Percentiles rank a stretch among this genome's conserved stretches.
Conservation (phyloP, 1,140 invertebrate species). For the Rhopalosiphum padi region DNA sequence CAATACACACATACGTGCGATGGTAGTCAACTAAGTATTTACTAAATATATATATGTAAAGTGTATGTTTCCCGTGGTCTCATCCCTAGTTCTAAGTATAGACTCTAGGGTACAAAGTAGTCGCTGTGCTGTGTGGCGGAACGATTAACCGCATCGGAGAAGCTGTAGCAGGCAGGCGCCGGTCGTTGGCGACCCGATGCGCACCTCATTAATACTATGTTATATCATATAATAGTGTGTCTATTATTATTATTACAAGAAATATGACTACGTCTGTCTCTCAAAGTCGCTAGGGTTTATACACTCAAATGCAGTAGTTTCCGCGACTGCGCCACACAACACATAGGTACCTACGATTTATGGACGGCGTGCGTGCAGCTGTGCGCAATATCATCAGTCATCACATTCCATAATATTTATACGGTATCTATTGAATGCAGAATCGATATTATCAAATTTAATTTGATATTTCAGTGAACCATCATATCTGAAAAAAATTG, state of each 20-base stretch:
- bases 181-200: background rate
- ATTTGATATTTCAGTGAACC: background rate
- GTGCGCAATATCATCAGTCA: background rate
- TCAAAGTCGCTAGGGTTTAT: background rate
- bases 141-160: background rate
- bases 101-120: background rate
- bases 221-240: background rate
- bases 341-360: background rate
- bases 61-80: background rate
- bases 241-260: constrained; percentile 5
- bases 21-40: constrained; percentile 1
- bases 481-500: no score
- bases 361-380: background rate
- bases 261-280: background rate
- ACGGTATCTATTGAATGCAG: background rate
- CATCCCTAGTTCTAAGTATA: background rate
- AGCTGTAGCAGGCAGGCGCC: background rate
- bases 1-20: background rate
- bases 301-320: background rate
- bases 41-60: background rate
- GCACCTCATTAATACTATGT: background rate
- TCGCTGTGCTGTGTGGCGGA: background rate
- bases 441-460: background rate
- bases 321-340: background rate
- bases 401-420: background rate